Evolutionary conservation across 2,113 vertebrate species (phyloP).

Genomic region (Lophius piscatorius): DNA sequence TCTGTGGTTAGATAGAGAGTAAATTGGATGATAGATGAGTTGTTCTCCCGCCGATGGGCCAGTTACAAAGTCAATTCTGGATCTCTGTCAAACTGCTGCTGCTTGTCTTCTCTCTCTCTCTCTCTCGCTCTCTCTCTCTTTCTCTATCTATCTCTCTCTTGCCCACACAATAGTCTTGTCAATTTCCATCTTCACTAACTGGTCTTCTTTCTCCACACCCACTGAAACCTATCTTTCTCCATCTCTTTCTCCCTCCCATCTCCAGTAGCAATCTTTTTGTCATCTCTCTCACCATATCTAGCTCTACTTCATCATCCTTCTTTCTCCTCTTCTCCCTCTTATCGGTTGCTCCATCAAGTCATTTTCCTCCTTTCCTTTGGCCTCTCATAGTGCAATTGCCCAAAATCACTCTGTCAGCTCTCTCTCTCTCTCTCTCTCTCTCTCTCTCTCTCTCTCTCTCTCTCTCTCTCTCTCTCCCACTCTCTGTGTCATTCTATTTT

Average conservation of each 20-base stretch:
- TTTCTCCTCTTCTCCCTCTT: constrained; percentile 28
- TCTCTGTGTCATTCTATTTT: constrained; percentile 44
- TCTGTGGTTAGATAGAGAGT: constrained; percentile 55
- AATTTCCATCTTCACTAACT: constrained; percentile 53
- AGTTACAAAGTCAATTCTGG: constrained; percentile 65
- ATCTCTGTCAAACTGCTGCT: constrained; percentile 49
- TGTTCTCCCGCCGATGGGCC: constrained; percentile 60
- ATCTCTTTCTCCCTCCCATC: constrained; percentile 55
- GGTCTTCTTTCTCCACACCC: constrained; percentile 26
- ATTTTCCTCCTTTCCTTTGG: constrained; percentile 37
- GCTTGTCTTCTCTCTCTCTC: constrained; percentile 47
- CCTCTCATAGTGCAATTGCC: constrained; percentile 43
- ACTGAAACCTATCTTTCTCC: constrained; percentile 22
- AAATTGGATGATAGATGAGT: constrained; percentile 76
- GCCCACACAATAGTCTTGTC: constrained; percentile 52
- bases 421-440: constrained; percentile 24
- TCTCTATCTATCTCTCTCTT: constrained; percentile 30
- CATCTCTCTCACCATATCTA: constrained; percentile 14
- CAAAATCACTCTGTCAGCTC: constrained; percentile 38
- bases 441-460: constrained; percentile 49
- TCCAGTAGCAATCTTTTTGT: constrained; percentile 9
- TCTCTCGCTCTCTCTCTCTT: constrained; percentile 26
- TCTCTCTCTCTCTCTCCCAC: constrained; percentile 39
- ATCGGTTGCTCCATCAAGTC: constrained; percentile 34
- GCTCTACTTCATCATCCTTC: no score